Percentiles rank a stretch among this genome's conserved stretches.
phyloP scores from a whole-genome alignment of 1,140 invertebrate genomes.

The Bombus balteatus region DNA sequence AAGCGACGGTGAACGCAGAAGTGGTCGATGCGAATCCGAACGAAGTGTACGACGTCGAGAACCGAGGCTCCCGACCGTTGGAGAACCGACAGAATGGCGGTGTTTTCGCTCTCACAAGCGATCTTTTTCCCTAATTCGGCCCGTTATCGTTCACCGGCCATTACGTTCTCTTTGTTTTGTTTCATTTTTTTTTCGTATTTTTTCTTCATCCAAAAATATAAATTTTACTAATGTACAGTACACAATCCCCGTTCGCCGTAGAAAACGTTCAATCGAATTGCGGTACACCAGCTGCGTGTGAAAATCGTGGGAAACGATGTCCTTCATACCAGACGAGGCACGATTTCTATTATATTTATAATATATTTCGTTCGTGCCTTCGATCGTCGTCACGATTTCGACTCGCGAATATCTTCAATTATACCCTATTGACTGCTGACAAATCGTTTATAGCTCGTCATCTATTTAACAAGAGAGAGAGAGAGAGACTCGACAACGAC shows the following conservation, averaged over 20 bases:
- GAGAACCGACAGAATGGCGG: conserved; percentile 10
- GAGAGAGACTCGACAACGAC: conserved; percentile 4
- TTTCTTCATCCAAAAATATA: conserved; percentile 79
- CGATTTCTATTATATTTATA: not conserved
- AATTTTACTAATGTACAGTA: conserved; percentile 79
- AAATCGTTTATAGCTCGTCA: conserved; percentile 39
- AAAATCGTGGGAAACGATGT: not conserved
- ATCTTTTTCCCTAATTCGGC: conserved; percentile 15
- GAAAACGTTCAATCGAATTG: conserved; percentile 51
- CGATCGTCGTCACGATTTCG: conserved; percentile 9
- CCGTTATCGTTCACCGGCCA: not conserved
- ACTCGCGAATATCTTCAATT: not conserved
- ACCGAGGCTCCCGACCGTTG: conserved; percentile 25
- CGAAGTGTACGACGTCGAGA: conserved; percentile 50
- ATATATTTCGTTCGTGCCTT: not conserved
- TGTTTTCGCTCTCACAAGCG: conserved; percentile 1
- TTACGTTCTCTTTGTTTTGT: conserved; percentile 55
- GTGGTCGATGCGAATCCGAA: conserved; percentile 53
- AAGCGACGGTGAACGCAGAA: conserved; percentile 44
- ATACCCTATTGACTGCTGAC: conserved; percentile 58
- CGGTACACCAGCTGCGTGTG: conserved; percentile 14
- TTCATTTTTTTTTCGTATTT: conserved; percentile 67
- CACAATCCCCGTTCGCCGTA: conserved; percentile 64
- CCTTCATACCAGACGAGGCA: not conserved
- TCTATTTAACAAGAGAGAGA: not conserved